Evolutionary conservation across 2,888 invertebrate genomes (phyloP), one percentile per base, ranked within the genome.

Genomic region (Diabrotica balteata): DNA sequence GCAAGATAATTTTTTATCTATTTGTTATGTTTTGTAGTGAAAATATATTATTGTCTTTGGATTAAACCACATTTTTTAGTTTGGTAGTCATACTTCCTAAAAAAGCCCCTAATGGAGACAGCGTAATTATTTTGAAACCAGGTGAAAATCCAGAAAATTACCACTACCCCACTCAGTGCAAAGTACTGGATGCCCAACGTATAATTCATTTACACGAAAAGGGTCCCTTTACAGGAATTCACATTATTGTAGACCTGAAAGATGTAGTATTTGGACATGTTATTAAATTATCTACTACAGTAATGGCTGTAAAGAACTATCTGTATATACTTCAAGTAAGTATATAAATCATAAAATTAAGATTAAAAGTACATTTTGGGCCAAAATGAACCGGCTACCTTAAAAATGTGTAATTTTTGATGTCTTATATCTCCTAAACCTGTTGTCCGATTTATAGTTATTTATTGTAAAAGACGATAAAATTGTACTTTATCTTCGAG

Each of bases 231-330:
- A 85, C 87, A 0, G 92, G 92, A 0, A 84, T 90, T 66, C 78
- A 89, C 5, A 85, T 93, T 64, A 77, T 91, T 0, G 84, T 91
- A 32, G 91, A 93, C 80, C 86, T 91, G 80, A 86, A 87, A 50
- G 87, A 87, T 0, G 83, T 89, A 7, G 84, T 86, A 0, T 81
- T 93, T 22, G 88, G 88, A 0, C 93, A 93, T 75, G 81, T 91
- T 4, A 86, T 89, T 7, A 87, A 87, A 74, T 81, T 93, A 1
- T 90, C 88, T 66, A 80, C 91, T 0, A 90, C 88, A 66, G 80
- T 91, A 0, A 84, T 89, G 73, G 86, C 88, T 1, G 82, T 92
- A 72, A 91, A 90, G 75, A 92, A 91, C 79, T 90, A 89, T 73
- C 84, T 92, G 8, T 88, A 86, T 72, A 93, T 88, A 76, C 79